Percentiles rank a stretch among this genome's conserved stretches.
Conservation (phyloP, 2,113 vertebrate genomes). For the Archilochus colubris region DNA sequence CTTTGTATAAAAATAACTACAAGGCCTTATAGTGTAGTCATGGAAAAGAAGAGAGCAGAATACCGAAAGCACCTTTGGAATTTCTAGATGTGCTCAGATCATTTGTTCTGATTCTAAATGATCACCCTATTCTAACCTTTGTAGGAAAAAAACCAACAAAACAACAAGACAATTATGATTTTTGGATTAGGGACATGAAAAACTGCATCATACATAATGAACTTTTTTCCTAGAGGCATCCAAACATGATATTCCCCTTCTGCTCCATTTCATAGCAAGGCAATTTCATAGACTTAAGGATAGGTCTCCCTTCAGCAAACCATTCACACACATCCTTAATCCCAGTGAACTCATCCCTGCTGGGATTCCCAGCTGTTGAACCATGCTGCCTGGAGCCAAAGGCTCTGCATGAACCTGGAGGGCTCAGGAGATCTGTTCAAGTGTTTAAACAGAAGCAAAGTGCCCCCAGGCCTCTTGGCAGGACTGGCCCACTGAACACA, state of each 20-base stretch:
- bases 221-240: not conserved
- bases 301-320: not conserved
- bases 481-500: not conserved
- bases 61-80: not conserved
- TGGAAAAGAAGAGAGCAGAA: not conserved
- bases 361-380: not conserved
- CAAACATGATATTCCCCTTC: not conserved
- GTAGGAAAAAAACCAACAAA: not conserved
- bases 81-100: not conserved
- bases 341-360: not conserved
- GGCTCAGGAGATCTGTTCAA: not conserved
- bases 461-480: not conserved
- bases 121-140: not conserved
- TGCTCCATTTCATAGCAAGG: not conserved
- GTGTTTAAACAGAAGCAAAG: not conserved
- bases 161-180: accelerated
- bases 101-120: not conserved
- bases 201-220: not conserved
- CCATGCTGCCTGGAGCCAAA: not conserved
- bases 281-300: not conserved
- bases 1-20: not conserved
- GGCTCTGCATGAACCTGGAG: not conserved
- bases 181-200: not conserved
- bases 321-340: not conserved
- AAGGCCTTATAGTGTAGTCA: not conserved